Conservation (phyloP, 2,888 invertebrate genomes). For the Opisthograptis luteolata region DNA sequence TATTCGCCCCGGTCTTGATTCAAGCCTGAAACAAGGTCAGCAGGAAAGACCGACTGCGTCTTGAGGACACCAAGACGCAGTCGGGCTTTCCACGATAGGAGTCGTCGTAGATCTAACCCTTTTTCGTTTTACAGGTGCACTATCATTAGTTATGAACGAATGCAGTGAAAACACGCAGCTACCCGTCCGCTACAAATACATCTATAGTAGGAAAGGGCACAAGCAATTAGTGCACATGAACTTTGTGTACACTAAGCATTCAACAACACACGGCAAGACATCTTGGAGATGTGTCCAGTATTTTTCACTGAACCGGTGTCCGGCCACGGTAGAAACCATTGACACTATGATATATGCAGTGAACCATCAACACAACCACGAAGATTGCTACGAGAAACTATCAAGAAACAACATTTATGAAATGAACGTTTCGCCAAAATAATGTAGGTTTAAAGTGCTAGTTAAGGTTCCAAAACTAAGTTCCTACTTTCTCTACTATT, state of each 20-base stretch:
- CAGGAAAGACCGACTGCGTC: too few species aligned
- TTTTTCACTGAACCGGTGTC: conserved; percentile 80
- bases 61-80: too few species aligned
- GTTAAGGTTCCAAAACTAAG: conserved; percentile 37
- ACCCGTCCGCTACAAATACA: conserved; percentile 77
- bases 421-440: conserved; percentile 73
- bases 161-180: conserved; percentile 65
- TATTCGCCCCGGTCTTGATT: too few species aligned
- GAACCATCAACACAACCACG: conserved; percentile 80
- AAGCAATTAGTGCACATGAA: conserved; percentile 82
- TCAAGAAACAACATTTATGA: conserved; percentile 77
- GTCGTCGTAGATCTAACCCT: not conserved
- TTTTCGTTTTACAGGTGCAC: conserved; percentile 68
- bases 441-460: conserved; percentile 52
- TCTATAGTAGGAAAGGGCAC: conserved; percentile 81
- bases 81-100: too few species aligned
- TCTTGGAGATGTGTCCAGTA: conserved; percentile 82
- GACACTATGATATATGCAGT: conserved; percentile 78
- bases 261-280: conserved; percentile 80
- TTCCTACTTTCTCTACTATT: conserved; percentile 32
- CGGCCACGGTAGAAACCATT: conserved; percentile 80
- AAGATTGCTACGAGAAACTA: conserved; percentile 77
- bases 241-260: conserved; percentile 82
- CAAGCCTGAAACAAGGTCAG: too few species aligned
- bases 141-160: conserved; percentile 75